These are phyloP conservation scores for Hirtodrosophila duncani DNA, from an alignment of 2,888 invertebrate species.

Conservation along the genomic window DNA sequence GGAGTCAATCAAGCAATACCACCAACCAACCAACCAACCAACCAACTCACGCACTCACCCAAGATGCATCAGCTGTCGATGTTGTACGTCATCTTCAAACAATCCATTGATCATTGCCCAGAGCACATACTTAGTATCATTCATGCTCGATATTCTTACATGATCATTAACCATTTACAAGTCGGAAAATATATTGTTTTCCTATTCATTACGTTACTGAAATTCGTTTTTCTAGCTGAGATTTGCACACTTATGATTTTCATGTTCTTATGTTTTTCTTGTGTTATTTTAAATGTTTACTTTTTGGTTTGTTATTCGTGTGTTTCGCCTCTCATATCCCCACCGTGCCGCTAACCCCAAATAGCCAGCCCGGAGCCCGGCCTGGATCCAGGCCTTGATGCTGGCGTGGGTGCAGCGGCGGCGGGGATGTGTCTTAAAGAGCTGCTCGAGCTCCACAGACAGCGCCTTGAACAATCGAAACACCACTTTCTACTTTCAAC, in stretches of 20 bases:
- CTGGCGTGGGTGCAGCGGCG: constrained; percentile 27
- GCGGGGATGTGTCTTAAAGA: constrained; percentile 67
- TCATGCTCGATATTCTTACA: constrained; percentile 1
- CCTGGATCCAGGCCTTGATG: constrained; percentile 40
- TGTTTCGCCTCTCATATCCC: constrained; percentile 10
- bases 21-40: constrained; percentile 9
- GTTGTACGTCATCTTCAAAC: constrained; percentile 43
- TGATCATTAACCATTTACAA: constrained; percentile 7
- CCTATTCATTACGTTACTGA: constrained; percentile 6
- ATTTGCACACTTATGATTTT: constrained; percentile 12
- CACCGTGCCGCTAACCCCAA: constrained; percentile 31
- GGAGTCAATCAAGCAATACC: too few relatives aligned
- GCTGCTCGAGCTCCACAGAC: constrained; percentile 72
- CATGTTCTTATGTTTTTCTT: constrained; percentile 32
- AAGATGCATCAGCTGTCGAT: constrained; percentile 57
- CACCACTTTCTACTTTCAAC: constrained; percentile 76
- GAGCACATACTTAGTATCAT: constrained; percentile 2
- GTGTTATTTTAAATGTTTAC: constrained; percentile 38
- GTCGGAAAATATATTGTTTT: constrained; percentile 18
- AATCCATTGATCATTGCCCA: constrained; percentile 32
- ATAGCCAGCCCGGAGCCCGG: constrained; percentile 66
- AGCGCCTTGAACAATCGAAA: constrained; percentile 75
- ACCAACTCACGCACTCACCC: constrained; percentile 26
- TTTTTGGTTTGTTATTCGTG: constrained; percentile 49
- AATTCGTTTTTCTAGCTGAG: constrained; percentile 22